Conservation (phyloP, 2,113 vertebrate species). For the Podocnemis expansa region DNA sequence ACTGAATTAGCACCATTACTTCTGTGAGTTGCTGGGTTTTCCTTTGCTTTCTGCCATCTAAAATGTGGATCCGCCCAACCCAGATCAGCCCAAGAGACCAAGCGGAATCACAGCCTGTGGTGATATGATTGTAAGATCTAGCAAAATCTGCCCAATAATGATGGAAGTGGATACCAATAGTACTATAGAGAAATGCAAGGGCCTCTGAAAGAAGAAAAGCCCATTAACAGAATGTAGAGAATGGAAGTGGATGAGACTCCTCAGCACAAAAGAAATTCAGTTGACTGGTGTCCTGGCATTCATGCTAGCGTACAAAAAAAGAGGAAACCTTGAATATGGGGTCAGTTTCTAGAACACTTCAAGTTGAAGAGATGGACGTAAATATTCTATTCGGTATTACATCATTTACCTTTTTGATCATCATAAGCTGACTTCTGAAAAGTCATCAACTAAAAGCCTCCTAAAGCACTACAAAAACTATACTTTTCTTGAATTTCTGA, state of each 20-base stretch:
- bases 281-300: not conserved
- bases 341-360: not conserved
- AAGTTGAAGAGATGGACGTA: not conserved
- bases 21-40: not conserved
- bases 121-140: not conserved
- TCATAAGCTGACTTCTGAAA: not conserved
- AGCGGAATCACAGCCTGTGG: not conserved
- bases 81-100: not conserved
- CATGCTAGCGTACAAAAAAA: not conserved
- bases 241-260: not conserved
- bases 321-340: not conserved
- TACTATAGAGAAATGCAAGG: not conserved
- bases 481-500: not conserved
- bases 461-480: not conserved
- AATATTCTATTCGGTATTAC: not conserved
- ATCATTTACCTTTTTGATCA: not conserved
- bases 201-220: not conserved
- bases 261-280: not conserved
- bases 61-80: not conserved
- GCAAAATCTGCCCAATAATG: not conserved
- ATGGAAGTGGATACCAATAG: not conserved
- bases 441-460: conserved; percentile 9
- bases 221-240: not conserved
- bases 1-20: not conserved
- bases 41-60: not conserved